Conservation (phyloP, 1,140 invertebrate genomes). For the Acromyrmex echinatior region DNA sequence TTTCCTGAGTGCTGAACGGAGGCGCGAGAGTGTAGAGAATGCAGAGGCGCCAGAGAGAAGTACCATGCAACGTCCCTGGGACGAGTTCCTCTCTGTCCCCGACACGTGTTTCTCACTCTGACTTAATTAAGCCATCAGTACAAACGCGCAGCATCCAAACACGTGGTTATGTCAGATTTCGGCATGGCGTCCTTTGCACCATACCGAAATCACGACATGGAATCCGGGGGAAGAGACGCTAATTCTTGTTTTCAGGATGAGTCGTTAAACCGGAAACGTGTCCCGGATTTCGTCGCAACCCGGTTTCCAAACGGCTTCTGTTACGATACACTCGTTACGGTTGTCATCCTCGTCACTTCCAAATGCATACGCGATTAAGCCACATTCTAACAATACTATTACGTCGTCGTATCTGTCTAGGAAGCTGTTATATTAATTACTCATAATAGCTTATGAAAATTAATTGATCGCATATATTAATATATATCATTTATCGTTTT, state of each 20-base stretch:
- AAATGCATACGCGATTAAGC: background rate
- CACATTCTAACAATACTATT: background rate
- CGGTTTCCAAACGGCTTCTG: conserved; percentile 30
- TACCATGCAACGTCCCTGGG: conserved; percentile 67
- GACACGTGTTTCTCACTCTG: conserved; percentile 58
- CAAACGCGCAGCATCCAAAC: conserved; percentile 75
- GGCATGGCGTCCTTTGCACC: conserved; percentile 67
- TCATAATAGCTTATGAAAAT: background rate
- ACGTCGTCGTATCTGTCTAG: background rate
- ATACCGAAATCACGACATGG: conserved; percentile 59
- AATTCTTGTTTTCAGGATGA: conserved; percentile 61
- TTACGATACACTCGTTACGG: conserved; percentile 42
- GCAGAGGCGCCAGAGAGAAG: conserved; percentile 43
- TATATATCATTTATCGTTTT: background rate
- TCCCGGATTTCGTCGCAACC: conserved; percentile 46
- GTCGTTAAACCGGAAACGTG: conserved; percentile 54
- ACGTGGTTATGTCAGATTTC: conserved; percentile 77
- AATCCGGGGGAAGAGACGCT: conserved; percentile 33
- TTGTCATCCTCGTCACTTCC: conserved; percentile 15
- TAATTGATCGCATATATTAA: background rate
- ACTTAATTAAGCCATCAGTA: conserved; percentile 78
- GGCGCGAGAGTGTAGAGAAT: conserved; percentile 40
- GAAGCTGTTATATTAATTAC: background rate
- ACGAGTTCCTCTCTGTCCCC: conserved; percentile 66
- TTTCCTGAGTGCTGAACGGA: conserved; percentile 53